Base-by-base conservation (phyloP, 2,888 invertebrate species). In the Drosophila pegasa region DNA sequence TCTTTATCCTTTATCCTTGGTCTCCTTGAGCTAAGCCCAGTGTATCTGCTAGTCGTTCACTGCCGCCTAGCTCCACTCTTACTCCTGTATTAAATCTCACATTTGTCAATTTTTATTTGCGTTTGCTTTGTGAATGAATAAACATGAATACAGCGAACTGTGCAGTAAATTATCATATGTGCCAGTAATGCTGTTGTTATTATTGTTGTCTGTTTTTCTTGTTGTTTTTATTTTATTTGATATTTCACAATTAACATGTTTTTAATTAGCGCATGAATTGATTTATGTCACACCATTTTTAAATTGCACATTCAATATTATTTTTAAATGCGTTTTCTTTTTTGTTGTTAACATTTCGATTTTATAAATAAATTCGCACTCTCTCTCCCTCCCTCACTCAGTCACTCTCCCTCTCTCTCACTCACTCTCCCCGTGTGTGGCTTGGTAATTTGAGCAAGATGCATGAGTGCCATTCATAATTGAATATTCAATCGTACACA, bases 261-360 rank as follows among this genome's bases (percentile, higher is more conserved):
- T 75, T 82, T 87, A 82, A 87, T 84, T 87, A 81, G 77, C 70
- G 56, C 70, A 71, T 58, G 47, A 71, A 73, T 77, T 83, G 88
- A 83, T 83, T 83, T 85, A 83, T 83, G 81, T 63, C 68, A 54
- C 74, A 74, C 56, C 69, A 68, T 72, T 80, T 64, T 64, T 62
- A 61, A 65, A 71, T 72, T 85, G 76, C 80, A 81, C 65, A 71
- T 65, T 64, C 51, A 66, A 70, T 70, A 65, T 64, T 74, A 66
- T 85, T 67, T 80, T 81, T 66, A 75, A 74, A 64, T 55, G 22
- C 33, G 55, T 47, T 51, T 31, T 35, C 14, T 57, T 52, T 58
- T 60, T 57, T 58, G n/a, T 20, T 20, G 9, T 31, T 33, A 18
- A 45, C 16, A 22, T 63, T 37, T 52, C 37, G 51, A 47, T 43